Evolutionary conservation across 2,113 vertebrate genomes (phyloP).

Genomic region (Callospermophilus lateralis): DNA sequence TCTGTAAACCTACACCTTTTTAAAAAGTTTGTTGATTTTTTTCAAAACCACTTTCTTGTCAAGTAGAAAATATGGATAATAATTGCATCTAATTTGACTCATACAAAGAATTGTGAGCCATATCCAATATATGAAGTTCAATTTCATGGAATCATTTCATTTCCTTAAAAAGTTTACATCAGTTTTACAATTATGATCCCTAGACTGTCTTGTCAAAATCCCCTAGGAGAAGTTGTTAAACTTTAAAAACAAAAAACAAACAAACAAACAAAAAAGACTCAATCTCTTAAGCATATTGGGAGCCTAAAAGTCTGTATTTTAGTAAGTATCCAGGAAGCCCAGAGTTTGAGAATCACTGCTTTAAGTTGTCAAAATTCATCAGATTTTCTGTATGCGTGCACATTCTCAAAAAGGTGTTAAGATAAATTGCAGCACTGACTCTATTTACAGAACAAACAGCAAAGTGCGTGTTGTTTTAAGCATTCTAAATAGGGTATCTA

Average conservation of each 20-base stretch:
- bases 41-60: conserved; percentile 31
- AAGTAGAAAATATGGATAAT: background rate
- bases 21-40: background rate
- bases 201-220: background rate
- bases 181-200: background rate
- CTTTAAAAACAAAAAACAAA: background rate
- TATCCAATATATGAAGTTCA: background rate
- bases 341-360: background rate
- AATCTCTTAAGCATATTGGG: background rate
- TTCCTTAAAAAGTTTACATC: conserved; percentile 2
- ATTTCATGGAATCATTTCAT: background rate
- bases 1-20: background rate
- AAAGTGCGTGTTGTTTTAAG: conserved; percentile 9
- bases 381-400: background rate
- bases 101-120: conserved; percentile 16
- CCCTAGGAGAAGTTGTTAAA: background rate
- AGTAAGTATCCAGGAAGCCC: background rate
- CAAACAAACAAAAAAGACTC: background rate
- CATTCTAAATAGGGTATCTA: background rate
- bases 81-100: background rate
- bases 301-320: background rate
- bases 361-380: background rate
- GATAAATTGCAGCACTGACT: background rate
- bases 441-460: background rate
- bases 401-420: background rate